A percentile compares a stretch with the other conserved stretches of the same genome.
These are phyloP conservation scores for Eclectus roratus DNA, from an alignment of 2,113 vertebrate species.

Conservation along the genomic window DNA sequence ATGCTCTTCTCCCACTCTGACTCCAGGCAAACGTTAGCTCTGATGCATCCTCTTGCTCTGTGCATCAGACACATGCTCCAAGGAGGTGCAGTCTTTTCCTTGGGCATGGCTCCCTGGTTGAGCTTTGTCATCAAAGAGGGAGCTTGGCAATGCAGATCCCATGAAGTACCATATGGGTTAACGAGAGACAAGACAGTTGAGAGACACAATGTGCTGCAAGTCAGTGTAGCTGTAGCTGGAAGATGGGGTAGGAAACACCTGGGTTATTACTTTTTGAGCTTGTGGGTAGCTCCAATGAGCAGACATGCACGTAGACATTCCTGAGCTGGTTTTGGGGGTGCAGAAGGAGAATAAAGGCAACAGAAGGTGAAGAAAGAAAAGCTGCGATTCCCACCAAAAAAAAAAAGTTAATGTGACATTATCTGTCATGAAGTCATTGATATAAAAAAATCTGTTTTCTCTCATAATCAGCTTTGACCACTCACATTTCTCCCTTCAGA, in stretches of 20 bases:
- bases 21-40: neutral
- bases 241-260: neutral
- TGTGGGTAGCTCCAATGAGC: neutral
- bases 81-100: too few species aligned
- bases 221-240: neutral
- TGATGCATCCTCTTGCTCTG: neutral
- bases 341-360: neutral
- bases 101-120: fast-evolving
- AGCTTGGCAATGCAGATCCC: neutral
- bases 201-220: neutral
- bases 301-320: neutral
- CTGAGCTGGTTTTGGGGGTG: neutral
- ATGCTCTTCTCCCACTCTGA: neutral
- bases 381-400: neutral
- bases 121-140: neutral
- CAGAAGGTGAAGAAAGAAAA: neutral
- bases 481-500: neutral
- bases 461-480: neutral
- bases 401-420: neutral
- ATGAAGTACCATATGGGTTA: fast-evolving
- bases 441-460: neutral
- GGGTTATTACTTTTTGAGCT: neutral
- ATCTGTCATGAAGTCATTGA: neutral
- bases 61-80: neutral
- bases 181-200: fast-evolving